Evolutionary conservation across 2,113 vertebrate genomes (phyloP), one percentile per base, ranked within the genome.

Genomic region (Reinhardtius hippoglossoides): DNA sequence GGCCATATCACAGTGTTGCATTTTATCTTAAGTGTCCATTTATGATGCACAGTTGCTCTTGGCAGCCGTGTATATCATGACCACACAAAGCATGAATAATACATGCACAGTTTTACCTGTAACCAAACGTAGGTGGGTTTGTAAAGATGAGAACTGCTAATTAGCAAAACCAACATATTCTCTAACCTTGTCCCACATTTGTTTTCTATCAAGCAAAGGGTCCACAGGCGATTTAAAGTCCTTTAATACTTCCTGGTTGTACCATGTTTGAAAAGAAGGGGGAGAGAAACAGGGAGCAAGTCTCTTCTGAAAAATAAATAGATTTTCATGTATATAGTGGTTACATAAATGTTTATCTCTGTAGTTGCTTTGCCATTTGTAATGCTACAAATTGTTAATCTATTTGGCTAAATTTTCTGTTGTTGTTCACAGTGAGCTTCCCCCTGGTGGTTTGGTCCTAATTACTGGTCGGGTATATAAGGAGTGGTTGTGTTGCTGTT

Each of bases 241-340:
- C 1, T 14, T 48, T 56, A 37, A 55, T 31, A 69, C 58, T 65
- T 74, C 64, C 69, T 69, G 69, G 59, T 73, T 68, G 18, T 69
- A 59, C 74, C 59, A 73, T 65, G 10, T 54, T 58, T 74, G 42
- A 52, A 0, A 2, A 68, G 16, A 9, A n/a, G 50, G 18, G 50
- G 50, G 18, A 9, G 20, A n/a, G 20, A 21, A 24, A 55, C 61
- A 20, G 46, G 14, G 46, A 52, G 12, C 21, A 0, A 16, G 6
- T 59, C 7, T 52, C 3, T 23, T 75, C 24, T 24, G 63, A 20
- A 42, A 58, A 26, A 10, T 0, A 0, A 3, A 0, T 24, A 8
- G 1, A 16, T 48, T 50, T 50, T 31, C 14, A 14, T 61, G 6
- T 4, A n/a, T 1, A 1, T 23, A n/a, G 6, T 10, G 1, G 2